Base-by-base conservation (phyloP, 2,797 vertebrate genomes). In the Vespertilio murinus region DNA sequence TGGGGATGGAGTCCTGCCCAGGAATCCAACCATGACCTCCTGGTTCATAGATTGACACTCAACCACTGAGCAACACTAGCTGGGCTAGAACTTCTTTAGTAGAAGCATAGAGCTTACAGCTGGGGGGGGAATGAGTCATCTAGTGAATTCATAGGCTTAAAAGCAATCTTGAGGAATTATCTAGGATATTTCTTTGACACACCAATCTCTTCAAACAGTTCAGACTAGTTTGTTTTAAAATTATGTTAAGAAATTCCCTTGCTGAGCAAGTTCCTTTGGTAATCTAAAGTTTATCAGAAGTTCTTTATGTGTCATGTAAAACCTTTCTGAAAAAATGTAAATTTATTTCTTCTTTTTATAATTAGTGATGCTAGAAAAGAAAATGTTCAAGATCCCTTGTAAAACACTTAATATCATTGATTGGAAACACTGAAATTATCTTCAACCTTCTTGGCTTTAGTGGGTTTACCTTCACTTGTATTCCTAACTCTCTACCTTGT, bases 281-380 rank as follows among this genome's bases (percentile, higher is more conserved):
- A 92, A 71, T 8, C 20, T 79, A 77, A 90, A 80, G 28, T 71
- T 89, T 49, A 35, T 8, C 42, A 94, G 40, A 77, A 94, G 30
- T 84, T 92, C 23, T 85, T 95, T 93, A 82, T 69, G 30, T 80
- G 56, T 38, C 25, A 85, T 69, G n/a, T 91, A 73, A 94, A 52
- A 81, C 5, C 4, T 52, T 92, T 94, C 59, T 90, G 54, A 14
- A 22, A 90, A 90, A 91, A 84, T 88, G 45, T 47, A 52, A 95
- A 65, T 12, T 69, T 88, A 28, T 67, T 88, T 88, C 23, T 6
- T 90, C 13, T 92, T 73, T 61, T 69, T 85, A 28, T 64, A 5
- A 75, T 82, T 25, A 35, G 33, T 71, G 42, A 91, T 6, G 16
- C 45, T 42, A 84, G 69, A 38, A 77, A 91, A 64, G 40, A 11